Evolutionary conservation across 2,888 invertebrate genomes (phyloP), one percentile per base, ranked within the genome.

Genomic region (Philereme vetulata): DNA sequence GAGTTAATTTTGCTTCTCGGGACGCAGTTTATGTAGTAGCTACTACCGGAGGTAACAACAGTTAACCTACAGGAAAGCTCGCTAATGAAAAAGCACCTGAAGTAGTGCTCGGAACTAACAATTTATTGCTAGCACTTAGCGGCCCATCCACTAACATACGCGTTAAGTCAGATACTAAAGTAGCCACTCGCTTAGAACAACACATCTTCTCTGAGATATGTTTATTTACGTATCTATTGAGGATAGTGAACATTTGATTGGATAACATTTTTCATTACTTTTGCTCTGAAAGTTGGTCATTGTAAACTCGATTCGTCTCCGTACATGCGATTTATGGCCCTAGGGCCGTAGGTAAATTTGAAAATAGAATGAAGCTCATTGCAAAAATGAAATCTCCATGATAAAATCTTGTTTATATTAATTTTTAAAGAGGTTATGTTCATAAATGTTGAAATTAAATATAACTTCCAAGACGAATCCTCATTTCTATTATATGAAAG

Each of bases 101-200:
- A 83, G 80, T 78, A 80, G 77, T 79, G 77, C 80, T 78, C 74
- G 76, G 76, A 71, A 74, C 68, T 75, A 76, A 75, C 76, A 85
- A 88, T 88, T 88, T 88, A 88, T 88, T 78, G 80, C 80, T 64
- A 77, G 85, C 86, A 88, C 88, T 88, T 88, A 88, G 82, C 78
- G 76, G 77, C 77, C 80, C 78, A 76, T 76, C 78, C 74, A 68
- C 71, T 75, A 80, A 77, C 77, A 77, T 72, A 80, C 77, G 75
- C 78, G 75, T 82, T 67, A 72, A 72, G 67, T 70, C 70, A 70
- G 71, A 68, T 58, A 67, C 51, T 66, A 64, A 68, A 71, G 62
- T 63, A 65, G 62, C 64, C 64, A 51, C 66, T 64, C 59, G 62
- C 66, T 70, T 66, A 64, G 63, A 67, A 68, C 62, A 66, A 66